phyloP scores from a whole-genome alignment of 2,888 invertebrate species.

The Eupithecia inturbata region DNA sequence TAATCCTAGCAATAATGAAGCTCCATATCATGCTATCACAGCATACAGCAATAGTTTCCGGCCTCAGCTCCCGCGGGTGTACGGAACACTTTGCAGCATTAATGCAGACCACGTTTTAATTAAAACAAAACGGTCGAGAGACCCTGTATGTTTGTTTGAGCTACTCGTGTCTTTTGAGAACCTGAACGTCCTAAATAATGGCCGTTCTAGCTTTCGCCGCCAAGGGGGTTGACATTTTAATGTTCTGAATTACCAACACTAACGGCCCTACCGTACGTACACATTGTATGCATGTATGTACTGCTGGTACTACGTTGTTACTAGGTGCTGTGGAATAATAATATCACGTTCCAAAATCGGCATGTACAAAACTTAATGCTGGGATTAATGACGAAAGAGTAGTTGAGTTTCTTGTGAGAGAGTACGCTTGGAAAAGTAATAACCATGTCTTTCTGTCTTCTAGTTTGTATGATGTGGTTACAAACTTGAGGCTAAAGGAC shows the following conservation, averaged over 20 bases:
- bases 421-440: background rate
- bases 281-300: too few species aligned
- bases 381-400: too few species aligned
- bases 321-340: too few species aligned
- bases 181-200: too few species aligned
- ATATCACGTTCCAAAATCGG: too few species aligned
- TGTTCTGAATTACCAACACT: too few species aligned
- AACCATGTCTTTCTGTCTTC: background rate
- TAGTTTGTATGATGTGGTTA: background rate
- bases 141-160: conserved; percentile 17
- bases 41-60: conserved; percentile 26
- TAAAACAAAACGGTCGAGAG: conserved; percentile 32
- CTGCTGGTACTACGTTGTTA: background rate
- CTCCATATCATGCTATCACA: conserved; percentile 29
- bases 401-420: too few species aligned
- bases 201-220: too few species aligned
- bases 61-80: conserved; percentile 20
- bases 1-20: conserved; percentile 25
- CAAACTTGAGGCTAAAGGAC: background rate
- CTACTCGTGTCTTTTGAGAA: background rate
- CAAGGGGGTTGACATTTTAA: too few species aligned
- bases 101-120: conserved; percentile 37
- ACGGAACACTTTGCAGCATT: conserved; percentile 31
- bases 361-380: too few species aligned
- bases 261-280: too few species aligned